Evolutionary conservation across 2,113 vertebrate genomes (phyloP).

Genomic region (Chamaea fasciata): DNA sequence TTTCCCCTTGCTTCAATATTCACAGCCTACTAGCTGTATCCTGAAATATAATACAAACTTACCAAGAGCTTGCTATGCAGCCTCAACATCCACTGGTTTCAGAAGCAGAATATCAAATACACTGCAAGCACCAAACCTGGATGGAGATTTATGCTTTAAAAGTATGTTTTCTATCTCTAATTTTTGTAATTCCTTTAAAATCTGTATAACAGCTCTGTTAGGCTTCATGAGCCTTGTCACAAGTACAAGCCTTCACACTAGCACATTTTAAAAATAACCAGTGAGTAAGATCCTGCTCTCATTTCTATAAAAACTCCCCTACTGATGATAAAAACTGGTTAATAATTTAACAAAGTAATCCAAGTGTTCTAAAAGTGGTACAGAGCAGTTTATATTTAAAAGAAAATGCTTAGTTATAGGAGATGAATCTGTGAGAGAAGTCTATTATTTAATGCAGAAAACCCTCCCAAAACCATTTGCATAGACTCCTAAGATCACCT

Average conservation of each 20-base stretch:
- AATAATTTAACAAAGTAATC: conserved; percentile 64
- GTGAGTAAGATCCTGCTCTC: conserved; percentile 53
- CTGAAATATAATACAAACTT: not conserved
- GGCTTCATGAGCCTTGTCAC: not conserved
- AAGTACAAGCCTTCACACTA: conserved; percentile 4
- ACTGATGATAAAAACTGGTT: conserved; percentile 47
- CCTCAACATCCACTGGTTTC: not conserved
- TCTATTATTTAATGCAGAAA: conserved; percentile 16
- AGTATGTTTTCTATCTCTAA: not conserved
- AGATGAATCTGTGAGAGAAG: conserved; percentile 6
- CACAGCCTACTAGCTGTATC: not conserved
- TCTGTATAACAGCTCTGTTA: not conserved
- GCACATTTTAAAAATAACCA: conserved; percentile 65
- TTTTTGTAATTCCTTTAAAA: conserved; percentile 12
- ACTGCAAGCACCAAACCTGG: not conserved
- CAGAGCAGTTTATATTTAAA: conserved; percentile 15
- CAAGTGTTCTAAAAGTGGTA: conserved; percentile 52
- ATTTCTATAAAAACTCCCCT: conserved; percentile 55
- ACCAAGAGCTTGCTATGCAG: not conserved
- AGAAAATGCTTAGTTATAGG: conserved; percentile 23
- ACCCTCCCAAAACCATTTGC: not conserved
- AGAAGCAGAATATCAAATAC: not conserved
- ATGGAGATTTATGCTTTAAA: not conserved
- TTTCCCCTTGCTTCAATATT: not conserved
- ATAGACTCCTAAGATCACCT: not conserved